Percentiles rank a stretch among this genome's conserved stretches.
Conservation (phyloP, 1,140 invertebrate species). For the Piezodorus guildinii region DNA sequence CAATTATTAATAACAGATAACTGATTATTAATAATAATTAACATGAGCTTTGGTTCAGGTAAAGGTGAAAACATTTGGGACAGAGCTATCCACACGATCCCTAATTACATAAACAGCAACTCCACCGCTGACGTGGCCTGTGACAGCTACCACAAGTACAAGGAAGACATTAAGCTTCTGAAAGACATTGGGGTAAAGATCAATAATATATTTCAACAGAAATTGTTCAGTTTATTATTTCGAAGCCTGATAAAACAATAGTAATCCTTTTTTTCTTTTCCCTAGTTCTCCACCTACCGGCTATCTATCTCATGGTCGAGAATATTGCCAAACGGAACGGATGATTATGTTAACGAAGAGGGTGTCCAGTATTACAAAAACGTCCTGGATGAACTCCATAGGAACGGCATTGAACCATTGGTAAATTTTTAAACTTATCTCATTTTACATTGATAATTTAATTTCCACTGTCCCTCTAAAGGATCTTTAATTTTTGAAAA, state of each 20-base stretch:
- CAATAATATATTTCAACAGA: no score
- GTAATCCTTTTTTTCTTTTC: no score
- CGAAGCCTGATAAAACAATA: no score
- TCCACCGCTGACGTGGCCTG: conserved; percentile 49
- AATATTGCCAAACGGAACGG: conserved; percentile 48
- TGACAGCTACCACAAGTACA: conserved; percentile 54
- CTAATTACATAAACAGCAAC: conserved; percentile 39
- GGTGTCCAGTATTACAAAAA: neutral
- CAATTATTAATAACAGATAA: no score
- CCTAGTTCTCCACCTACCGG: conserved; percentile 43
- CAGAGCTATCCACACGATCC: conserved; percentile 39
- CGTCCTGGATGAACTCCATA: neutral
- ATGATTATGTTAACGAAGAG: conserved; percentile 32
- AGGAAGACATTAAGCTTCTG: conserved; percentile 49
- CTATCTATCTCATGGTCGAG: conserved; percentile 60
- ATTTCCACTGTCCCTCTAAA: no score
- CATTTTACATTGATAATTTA: no score
- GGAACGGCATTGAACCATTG: neutral
- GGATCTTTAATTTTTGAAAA: no score
- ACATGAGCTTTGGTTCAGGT: conserved; percentile 31
- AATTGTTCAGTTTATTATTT: no score
- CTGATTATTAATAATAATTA: no score
- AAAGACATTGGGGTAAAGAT: conserved; percentile 40
- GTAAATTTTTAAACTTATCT: neutral
- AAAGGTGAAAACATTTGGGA: conserved; percentile 45